Evolutionary conservation across 1,140 invertebrate species (phyloP), one percentile per base, ranked within the genome.

Genomic region (Drosophila pallidifrons): DNA sequence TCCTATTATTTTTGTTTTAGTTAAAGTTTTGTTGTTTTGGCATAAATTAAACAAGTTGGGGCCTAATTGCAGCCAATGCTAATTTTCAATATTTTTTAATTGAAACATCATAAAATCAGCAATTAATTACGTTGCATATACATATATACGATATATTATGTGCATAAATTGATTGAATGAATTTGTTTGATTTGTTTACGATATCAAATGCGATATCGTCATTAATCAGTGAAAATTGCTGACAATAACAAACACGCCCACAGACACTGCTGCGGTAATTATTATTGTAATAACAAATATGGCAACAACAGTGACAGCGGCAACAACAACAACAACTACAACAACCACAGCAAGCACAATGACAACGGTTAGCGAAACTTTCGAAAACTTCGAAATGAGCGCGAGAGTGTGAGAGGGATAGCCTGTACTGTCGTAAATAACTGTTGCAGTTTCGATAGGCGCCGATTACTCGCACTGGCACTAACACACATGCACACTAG

Each of bases 181-280:
- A 13, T 35, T 30, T 45, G 20, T 65, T 65, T 49, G 65, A 80
- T 65, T 81, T 81, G 77, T 76, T 76, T 79, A 79, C 68, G 55
- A 81, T 72, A 65, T 72, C 13, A 32, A 72, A 70, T 61, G 55
- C 46, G 54, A 76, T 71, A 71, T 13, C 32, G 30, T 76, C 76
- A 81, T 81, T 79, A 81, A 81, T 81, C 76, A 72, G 73, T 68
- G 58, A 72, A 81, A 76, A 79, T 79, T 79, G 54, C 79, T 78
- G 76, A 74, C 78, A 80, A 78, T 66, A 70, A 75, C 65, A 75
- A 80, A 59, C 66, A 78, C 75, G 75, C 78, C 78, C 65, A 45
- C 51, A 11, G 66, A 13, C 58, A 13, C n/a, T 43, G 25, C 51
- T 32, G 15, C 51, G 7, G 20, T 58, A 75, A 70, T 70, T 63